Evolutionary conservation across 2,797 vertebrate species (phyloP), one percentile per base, ranked within the genome.

Genomic region (Miichthys miiuy): DNA sequence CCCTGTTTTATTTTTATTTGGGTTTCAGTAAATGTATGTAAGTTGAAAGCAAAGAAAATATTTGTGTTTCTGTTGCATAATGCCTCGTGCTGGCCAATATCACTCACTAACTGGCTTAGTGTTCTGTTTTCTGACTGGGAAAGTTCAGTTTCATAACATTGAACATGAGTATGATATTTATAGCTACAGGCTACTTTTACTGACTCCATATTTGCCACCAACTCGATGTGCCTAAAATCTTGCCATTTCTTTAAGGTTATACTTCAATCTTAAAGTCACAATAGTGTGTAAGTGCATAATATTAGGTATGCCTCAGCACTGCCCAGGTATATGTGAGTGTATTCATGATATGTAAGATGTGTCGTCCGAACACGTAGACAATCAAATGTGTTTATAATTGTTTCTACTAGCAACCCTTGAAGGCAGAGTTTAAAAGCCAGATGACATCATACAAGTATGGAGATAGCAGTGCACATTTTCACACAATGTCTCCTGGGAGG

Each of bases 1-100:
- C 21, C 18, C 11, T 7, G 13, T n/a, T 42, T 21, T 66, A 38
- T 38, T 51, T 55, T 44, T 10, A 27, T 55, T 21, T 44, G 51
- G 66, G 13, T 44, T 56, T 46, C 41, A 56, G 66, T 55, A 21
- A 44, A 44, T 44, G 13, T 44, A 44, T 12, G 27, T 46, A 34
- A 51, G 46, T 20, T 75, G 44, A 66, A 60, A 47, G 52, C 60
- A 78, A 62, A 72, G 50, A 57, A 47, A 55, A 73, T 68, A 41
- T 51, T 50, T 73, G 38, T 25, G 46, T 67, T 60, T 57, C 52
- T 48, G n/a, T 41, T 66, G 11, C 23, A 47, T 47, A 38, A 52
- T 48, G 10, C n/a, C 56, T 27, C 17, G 25, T 16, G 38, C 38
- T 52, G 47, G 25, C 18, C 18, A 51, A 42, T 42, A 38, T 79